Percentiles rank a stretch among this genome's conserved stretches.
Conservation (phyloP, 2,888 invertebrate genomes). For the Dione juno region DNA sequence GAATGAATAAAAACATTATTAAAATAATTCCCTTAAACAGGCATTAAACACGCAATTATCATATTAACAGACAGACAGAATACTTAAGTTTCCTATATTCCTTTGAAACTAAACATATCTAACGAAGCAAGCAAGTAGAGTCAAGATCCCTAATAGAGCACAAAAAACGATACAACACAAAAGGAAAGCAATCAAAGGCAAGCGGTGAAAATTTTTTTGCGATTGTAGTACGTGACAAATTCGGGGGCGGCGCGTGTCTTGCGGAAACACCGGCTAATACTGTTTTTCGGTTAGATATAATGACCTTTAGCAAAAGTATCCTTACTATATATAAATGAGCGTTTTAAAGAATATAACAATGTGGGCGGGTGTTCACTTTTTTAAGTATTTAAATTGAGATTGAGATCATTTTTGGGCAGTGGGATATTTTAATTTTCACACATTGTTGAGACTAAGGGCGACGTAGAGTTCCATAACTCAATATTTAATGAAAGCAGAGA, state of each 20-base stretch:
- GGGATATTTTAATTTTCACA: too few species aligned
- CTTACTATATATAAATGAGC: constrained; percentile 1
- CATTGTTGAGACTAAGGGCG: too few species aligned
- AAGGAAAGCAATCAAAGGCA: constrained; percentile 45
- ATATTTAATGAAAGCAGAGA: too few species aligned
- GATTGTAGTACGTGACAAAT: constrained; percentile 46
- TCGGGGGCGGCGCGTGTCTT: constrained; percentile 32
- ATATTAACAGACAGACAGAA: too few species aligned
- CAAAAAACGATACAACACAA: constrained; percentile 19
- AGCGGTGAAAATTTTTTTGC: constrained; percentile 45
- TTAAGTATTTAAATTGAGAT: neutral
- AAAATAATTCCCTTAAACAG: too few species aligned
- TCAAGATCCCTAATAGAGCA: neutral
- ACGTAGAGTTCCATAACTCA: too few species aligned
- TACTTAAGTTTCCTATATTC: too few species aligned
- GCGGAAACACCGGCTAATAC: constrained; percentile 25
- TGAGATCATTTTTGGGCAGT: too few species aligned
- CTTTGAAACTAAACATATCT: neutral
- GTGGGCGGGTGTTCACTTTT: neutral
- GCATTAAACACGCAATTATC: too few species aligned
- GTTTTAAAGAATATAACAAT: neutral
- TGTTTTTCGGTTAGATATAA: constrained; percentile 22
- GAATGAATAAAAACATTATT: too few species aligned
- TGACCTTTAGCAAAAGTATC: constrained; percentile 12
- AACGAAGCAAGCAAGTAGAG: constrained; percentile 1